Evolutionary conservation across 2,797 vertebrate genomes (phyloP).

Genomic region (Fratercula arctica): DNA sequence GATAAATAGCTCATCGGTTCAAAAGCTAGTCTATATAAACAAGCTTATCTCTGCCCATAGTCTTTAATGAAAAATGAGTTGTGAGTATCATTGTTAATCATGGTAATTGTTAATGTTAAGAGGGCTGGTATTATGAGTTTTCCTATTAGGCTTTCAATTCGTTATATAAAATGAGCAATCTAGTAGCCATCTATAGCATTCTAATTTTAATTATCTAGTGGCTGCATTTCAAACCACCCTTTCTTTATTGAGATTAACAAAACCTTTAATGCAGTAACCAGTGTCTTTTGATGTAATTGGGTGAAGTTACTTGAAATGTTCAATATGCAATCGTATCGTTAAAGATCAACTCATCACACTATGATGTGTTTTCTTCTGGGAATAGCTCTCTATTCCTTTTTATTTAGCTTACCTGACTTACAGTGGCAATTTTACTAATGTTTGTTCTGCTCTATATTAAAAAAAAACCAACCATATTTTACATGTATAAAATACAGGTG

Average conservation of each 20-base stretch:
- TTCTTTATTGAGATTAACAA: slow-evolving; percentile 46
- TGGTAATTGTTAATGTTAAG: slow-evolving; percentile 93
- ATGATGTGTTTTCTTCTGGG: neutral
- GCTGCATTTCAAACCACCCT: slow-evolving; percentile 42
- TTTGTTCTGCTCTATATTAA: neutral
- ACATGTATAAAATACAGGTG: neutral
- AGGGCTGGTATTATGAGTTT: slow-evolving; percentile 83
- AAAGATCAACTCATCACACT: neutral
- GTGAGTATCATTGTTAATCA: slow-evolving; percentile 93
- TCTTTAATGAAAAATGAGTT: slow-evolving; percentile 92
- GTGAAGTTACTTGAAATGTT: neutral
- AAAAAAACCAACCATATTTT: neutral
- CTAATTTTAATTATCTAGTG: slow-evolving; percentile 73
- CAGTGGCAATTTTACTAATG: neutral
- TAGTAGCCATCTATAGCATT: slow-evolving; percentile 65
- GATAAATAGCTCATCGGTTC: slow-evolving; percentile 88
- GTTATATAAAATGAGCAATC: slow-evolving; percentile 75
- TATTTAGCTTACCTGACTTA: neutral
- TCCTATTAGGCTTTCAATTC: slow-evolving; percentile 88
- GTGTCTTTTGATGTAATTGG: slow-evolving; percentile 6
- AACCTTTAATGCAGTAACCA: slow-evolving; percentile 14
- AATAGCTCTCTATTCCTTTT: neutral
- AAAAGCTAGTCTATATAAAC: slow-evolving; percentile 91
- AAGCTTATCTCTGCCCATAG: slow-evolving; percentile 88
- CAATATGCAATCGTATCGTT: neutral